Evolutionary conservation across 2,888 invertebrate genomes (phyloP), one percentile per base, ranked within the genome.

Genomic region (Habroteleia sp.): DNA sequence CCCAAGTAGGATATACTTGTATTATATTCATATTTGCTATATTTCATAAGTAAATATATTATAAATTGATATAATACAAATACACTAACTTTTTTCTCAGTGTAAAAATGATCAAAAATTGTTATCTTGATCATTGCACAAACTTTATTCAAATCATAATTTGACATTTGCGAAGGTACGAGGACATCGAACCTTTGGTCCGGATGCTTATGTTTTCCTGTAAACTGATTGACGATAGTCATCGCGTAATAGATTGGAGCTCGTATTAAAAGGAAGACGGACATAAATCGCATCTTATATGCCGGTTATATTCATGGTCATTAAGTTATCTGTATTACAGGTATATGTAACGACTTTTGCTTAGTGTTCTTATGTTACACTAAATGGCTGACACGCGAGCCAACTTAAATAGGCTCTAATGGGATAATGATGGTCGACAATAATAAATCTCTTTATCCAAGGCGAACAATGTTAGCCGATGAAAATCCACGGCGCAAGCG

Each of bases 371-470:
- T 60, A 39, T 60, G 39, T 48, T 39, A 17, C 46, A 16, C 46
- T 46, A 60, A 60, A 48, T 60, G 46, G 39, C 60, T 39, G 16
- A 60, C 60, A 60, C 60, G 60, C 37, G 39, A 37, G 14, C 4
- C 60, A 48, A 62, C 41, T 63, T 63, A 41, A 63, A 63, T 50
- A 63, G 50, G 14, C 31, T 41, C 41, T 63, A 63, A 63, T 50
- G 33, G 48, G 63, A 41, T 41, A 63, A 50, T 50, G 33, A 23
- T 5, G 13, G 0, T 37, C 13, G 44, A 31, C 42, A 58, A 44
- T 33, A 58, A 44, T 35, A 44, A 58, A 58, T 42, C 33, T 33
- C 33, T 42, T 35, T n/a, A 44, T 33, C 35, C 14, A n/a, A 5
- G 1, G 31, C 33, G 11, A 16, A 41, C 41, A 56, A 8, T 42